Base-by-base conservation (phyloP, 1,140 invertebrate genomes). In the Drusus annulatus region DNA sequence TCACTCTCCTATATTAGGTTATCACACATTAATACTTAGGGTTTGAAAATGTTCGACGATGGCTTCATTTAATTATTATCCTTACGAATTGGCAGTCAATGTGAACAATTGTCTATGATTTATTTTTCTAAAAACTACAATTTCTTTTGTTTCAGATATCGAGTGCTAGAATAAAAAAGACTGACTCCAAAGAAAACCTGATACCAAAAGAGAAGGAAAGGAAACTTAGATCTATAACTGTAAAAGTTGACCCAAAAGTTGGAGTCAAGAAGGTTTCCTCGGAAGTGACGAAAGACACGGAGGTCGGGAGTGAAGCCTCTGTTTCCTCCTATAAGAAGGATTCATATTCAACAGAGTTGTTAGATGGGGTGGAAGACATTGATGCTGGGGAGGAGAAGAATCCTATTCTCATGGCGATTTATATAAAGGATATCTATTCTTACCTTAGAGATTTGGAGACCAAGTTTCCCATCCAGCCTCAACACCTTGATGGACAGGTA, bases 341-440 rank as follows among this genome's bases (percentile, higher is more conserved):
- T 50, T 69, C 83, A 10, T 79, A 81, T 78, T 82, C 84, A 17
- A 85, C 85, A 4, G 74, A 79, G 51, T 79, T 90, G 19, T 87
- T 89, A 0, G 78, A 84, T 56, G 86, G 88, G 31, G 87, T 90
- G 83, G 89, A 90, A 83, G 96, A 97, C 87, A 92, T 93, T 84
- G 93, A 94, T 81, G 94, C 95, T 84, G 89, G 86, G 71, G 91
- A 93, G 60, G 95, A 96, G 85, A 86, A 87, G 31, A 89, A 85
- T 75, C 95, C 95, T 6, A 92, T 94, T 84, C 90, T 97, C 80
- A 94, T 96, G 85, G 92, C 93, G 28, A 92, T 94, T 81, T 97
- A 97, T 86, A 94, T 95, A 63, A 94, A 95, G 81, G 95, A 97
- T 81, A 98, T 98, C 86, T 97, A 96, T 85, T 86, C 88, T 15